Base-by-base conservation (phyloP, 2,797 vertebrate species). In the Sarcophilus harrisii region DNA sequence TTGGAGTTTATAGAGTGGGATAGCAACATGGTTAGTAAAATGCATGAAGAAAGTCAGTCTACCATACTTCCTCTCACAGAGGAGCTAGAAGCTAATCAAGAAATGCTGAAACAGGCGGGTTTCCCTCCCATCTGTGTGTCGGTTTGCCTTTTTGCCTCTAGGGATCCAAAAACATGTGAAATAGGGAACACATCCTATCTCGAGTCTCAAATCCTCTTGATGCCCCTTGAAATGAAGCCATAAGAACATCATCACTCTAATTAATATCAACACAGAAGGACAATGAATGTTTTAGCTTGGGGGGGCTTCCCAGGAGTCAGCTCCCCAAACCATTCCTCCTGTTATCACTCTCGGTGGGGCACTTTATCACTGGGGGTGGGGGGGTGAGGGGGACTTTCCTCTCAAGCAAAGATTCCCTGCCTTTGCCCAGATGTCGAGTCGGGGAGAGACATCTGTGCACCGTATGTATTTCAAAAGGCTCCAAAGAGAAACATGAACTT, bases 381-480 rank as follows among this genome's bases (percentile, higher is more conserved):
- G 4, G 73, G 89, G 49, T 55, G 55, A 24, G 66, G 18, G 32
- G 1, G 13, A 58, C 73, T 90, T 49, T 92, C 73, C 38, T 87
- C 73, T 87, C 38, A 87, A 87, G 73, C 73, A 87, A 87, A 87
- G 38, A 87, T 87, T 87, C 73, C 10, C 73, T 87, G 73, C 38
- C 73, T 24, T n/a, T 30, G 81, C 90, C 96, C 97, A 97, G 98
- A 93, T 96, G 95, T 96, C 93, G 0, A 4, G 38, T 66, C 60
- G 96, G 96, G 96, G 96, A 94, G 73, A 94, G 96, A 97, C 98
- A 98, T 98, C 98, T 98, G 98, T 29, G 93, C 91, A 90, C 98
- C 95, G 95, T 73, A 32, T 97, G 98, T 57, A 93, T 94, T 81
- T 94, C 93, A 94, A 81, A 93, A 93, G 13, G 91, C 11, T 5